phyloP scores from a whole-genome alignment of 2,888 invertebrate genomes.

The Melanophora roralis region DNA sequence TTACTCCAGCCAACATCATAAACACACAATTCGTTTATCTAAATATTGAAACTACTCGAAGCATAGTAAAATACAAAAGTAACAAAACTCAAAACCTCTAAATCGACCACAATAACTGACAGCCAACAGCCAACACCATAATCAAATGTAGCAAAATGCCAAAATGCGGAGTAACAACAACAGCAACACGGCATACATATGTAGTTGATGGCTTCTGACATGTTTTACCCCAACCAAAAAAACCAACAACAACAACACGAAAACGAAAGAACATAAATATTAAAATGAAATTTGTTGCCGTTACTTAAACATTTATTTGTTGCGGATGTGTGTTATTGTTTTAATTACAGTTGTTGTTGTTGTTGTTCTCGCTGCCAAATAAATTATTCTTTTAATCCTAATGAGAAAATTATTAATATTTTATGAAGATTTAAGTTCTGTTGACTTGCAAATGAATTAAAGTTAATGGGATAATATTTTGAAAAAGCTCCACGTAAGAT shows the following conservation, averaged over 20 bases:
- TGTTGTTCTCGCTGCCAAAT: background rate
- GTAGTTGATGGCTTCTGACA: constrained; percentile 39
- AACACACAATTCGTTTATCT: constrained; percentile 1
- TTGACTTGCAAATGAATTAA: too few species aligned
- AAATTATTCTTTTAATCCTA: background rate
- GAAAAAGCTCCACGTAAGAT: too few species aligned
- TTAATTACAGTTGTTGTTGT: background rate
- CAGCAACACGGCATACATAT: constrained; percentile 13
- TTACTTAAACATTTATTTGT: background rate
- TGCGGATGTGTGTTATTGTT: background rate
- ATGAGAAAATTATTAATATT: background rate
- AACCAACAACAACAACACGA: background rate
- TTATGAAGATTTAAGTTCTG: background rate
- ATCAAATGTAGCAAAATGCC: constrained; percentile 13
- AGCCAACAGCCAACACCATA: constrained; percentile 51
- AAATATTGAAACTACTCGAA: constrained; percentile 32
- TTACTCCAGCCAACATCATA: background rate
- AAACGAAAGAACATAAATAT: background rate
- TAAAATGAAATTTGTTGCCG: background rate
- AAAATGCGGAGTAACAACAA: background rate
- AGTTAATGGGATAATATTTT: too few species aligned
- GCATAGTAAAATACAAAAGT: background rate
- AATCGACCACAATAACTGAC: constrained; percentile 56
- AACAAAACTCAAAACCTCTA: constrained; percentile 37
- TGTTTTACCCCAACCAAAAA: background rate